Conservation (phyloP, 2,113 vertebrate species). For the Pomatorhinus ruficollis region DNA sequence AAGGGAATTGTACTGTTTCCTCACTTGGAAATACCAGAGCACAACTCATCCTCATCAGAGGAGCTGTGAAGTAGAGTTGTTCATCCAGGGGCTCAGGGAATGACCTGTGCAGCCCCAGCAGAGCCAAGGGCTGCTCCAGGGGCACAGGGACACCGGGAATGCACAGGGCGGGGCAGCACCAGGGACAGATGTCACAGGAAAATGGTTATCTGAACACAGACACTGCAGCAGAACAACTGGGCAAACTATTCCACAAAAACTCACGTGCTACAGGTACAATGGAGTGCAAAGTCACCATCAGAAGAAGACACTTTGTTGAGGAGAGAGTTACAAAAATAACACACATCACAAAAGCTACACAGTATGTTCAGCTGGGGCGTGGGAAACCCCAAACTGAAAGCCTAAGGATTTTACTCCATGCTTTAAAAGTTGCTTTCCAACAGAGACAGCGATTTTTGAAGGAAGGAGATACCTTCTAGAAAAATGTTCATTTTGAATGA, state of each 20-base stretch:
- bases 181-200: not conserved
- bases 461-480: not conserved
- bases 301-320: not conserved
- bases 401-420: not conserved
- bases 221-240: not conserved
- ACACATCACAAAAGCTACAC: not conserved
- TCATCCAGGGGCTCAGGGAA: not conserved
- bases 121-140: not conserved
- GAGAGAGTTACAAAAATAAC: not conserved
- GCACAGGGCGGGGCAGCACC: not conserved
- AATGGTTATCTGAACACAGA: not conserved
- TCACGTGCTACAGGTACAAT: accelerated
- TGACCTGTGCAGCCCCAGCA: not conserved
- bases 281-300: not conserved
- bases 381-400: not conserved
- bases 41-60: not conserved
- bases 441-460: not conserved
- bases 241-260: not conserved
- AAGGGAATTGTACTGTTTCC: not conserved
- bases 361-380: not conserved
- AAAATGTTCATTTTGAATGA: not conserved
- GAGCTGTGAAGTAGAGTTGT: not conserved
- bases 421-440: not conserved
- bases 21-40: not conserved
- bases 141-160: not conserved